Evolutionary conservation across 92 coral and sea anemone genomes (phyloP).

Genomic region (Nematostella vectensis): DNA sequence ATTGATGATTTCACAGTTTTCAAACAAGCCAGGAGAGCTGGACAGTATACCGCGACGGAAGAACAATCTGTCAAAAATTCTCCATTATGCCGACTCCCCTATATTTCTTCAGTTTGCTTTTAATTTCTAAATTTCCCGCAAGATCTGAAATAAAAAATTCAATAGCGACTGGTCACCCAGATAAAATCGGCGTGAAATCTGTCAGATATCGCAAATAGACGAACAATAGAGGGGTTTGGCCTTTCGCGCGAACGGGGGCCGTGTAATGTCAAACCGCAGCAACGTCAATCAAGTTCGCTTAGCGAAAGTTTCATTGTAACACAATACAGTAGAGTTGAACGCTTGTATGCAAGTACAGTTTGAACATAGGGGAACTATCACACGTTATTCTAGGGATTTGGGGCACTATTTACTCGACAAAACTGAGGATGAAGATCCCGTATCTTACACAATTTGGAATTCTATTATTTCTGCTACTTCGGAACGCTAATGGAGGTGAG

Average conservation of each 20-base stretch:
- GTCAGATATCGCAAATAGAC: constrained; percentile 1
- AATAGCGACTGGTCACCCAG: neutral
- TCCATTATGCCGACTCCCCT: too few species aligned
- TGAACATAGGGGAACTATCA: too few species aligned
- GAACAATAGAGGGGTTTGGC: constrained; percentile 1
- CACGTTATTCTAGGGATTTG: neutral
- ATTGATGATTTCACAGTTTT: constrained; percentile 23
- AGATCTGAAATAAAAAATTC: neutral
- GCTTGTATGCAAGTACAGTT: too few species aligned
- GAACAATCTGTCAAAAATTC: neutral
- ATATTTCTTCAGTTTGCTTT: too few species aligned
- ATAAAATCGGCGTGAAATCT: neutral
- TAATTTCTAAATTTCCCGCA: neutral
- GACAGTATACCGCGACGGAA: too few species aligned
- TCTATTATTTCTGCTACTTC: constrained; percentile 11
- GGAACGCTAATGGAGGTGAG: constrained; percentile 39
- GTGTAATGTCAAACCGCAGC: constrained; percentile 45
- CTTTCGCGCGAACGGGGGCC: constrained; percentile 19
- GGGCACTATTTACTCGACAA: neutral
- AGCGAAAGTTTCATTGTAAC: constrained; percentile 48
- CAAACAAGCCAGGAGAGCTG: neutral
- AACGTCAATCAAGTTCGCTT: constrained; percentile 52
- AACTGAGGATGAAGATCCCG: constrained; percentile 19
- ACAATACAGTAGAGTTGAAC: constrained; percentile 33
- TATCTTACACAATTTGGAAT: constrained; percentile 33